Evolutionary conservation across 2,797 vertebrate genomes (phyloP).

Genomic region (Pitangus sulphuratus): DNA sequence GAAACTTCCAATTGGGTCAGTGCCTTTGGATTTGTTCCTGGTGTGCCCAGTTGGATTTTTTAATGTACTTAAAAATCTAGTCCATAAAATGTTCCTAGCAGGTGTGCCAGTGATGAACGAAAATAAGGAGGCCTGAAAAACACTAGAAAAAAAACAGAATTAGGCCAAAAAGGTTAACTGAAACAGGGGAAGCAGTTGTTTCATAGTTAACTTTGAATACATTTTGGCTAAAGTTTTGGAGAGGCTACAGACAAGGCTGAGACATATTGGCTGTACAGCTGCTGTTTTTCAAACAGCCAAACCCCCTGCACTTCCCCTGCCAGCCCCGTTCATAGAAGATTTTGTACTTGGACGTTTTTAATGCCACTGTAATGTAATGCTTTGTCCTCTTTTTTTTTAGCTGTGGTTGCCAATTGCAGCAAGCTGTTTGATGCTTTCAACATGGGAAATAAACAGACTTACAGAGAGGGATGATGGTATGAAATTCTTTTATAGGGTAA

Average conservation of each 20-base stretch:
- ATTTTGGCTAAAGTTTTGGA: not conserved
- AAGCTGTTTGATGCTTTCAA: conserved; percentile 16
- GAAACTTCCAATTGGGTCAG: not conserved
- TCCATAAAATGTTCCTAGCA: not conserved
- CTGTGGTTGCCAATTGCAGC: not conserved
- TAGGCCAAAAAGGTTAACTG: not conserved
- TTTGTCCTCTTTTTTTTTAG: not conserved
- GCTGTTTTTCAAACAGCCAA: conserved; percentile 29
- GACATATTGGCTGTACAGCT: conserved; percentile 30
- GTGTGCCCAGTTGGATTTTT: not conserved
- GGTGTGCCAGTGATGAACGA: not conserved
- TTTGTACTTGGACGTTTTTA: conserved; percentile 47
- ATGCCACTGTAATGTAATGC: not conserved
- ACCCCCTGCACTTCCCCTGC: not conserved
- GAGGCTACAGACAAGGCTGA: not conserved
- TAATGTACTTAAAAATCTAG: not conserved
- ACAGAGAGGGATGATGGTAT: not conserved
- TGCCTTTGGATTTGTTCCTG: not conserved
- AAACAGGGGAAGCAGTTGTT: not conserved
- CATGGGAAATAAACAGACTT: not conserved
- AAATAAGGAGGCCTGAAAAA: not conserved
- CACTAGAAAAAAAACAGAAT: not conserved
- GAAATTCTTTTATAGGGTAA: not conserved
- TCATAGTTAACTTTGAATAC: not conserved
- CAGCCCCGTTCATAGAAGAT: not conserved